phyloP scores from a whole-genome alignment of 2,888 invertebrate genomes.

The Hypomecis punctinalis region DNA sequence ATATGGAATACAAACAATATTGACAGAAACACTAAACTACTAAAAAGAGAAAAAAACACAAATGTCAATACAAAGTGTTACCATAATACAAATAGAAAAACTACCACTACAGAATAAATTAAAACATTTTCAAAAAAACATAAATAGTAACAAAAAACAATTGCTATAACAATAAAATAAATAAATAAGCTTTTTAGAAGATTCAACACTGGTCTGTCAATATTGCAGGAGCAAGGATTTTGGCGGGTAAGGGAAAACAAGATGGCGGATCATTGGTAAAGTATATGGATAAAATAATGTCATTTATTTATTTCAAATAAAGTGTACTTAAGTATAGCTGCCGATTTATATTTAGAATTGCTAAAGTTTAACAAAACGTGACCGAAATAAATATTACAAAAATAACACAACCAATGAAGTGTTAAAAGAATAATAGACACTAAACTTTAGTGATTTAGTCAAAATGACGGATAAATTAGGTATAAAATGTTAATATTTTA shows the following conservation, averaged over 20 bases:
- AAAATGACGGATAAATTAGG: slow-evolving; percentile 40
- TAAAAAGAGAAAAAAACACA: slow-evolving; percentile 69
- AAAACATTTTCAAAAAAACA: slow-evolving; percentile 75
- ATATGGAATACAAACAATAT: slow-evolving; percentile 81
- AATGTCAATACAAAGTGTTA: slow-evolving; percentile 67
- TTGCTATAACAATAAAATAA: slow-evolving; percentile 77
- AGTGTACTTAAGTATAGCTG: slow-evolving; percentile 79
- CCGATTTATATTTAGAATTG: slow-evolving; percentile 76
- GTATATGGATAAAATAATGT: slow-evolving; percentile 63
- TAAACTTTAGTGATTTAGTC: slow-evolving; percentile 49
- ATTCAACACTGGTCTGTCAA: slow-evolving; percentile 85
- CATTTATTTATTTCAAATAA: slow-evolving; percentile 82
- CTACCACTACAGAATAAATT: slow-evolving; percentile 81
- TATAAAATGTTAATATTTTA: slow-evolving; percentile 63
- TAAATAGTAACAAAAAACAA: slow-evolving; percentile 81
- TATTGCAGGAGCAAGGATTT: slow-evolving; percentile 68
- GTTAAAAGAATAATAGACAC: slow-evolving; percentile 48
- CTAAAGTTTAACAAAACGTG: slow-evolving; percentile 71
- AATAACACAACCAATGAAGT: slow-evolving; percentile 67
- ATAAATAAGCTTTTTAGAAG: slow-evolving; percentile 77
- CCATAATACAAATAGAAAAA: slow-evolving; percentile 63
- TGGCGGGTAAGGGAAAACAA: slow-evolving; percentile 46
- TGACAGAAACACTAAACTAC: slow-evolving; percentile 80
- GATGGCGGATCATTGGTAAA: slow-evolving; percentile 38
- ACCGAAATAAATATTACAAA: slow-evolving; percentile 68